Base-by-base conservation (phyloP, 2,797 vertebrate species). In the Argentina silus region DNA sequence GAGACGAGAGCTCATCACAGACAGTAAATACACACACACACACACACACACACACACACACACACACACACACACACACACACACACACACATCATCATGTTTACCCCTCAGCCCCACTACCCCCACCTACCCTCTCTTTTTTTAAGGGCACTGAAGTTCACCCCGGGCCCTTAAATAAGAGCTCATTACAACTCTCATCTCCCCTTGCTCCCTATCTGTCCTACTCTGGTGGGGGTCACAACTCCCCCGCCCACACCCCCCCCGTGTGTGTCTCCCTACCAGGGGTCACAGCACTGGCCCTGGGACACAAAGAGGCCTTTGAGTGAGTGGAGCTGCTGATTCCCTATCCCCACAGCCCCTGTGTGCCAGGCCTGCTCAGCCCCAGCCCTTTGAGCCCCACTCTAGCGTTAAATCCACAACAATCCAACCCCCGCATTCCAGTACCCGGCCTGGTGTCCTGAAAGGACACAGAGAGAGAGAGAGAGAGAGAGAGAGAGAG, bases 391-490 rank as follows among this genome's bases (percentile, higher is more conserved):
- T 82, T 82, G 78, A 78, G 73, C 73, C 67, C 64, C 72, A 55
- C 56, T 80, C 76, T 78, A 74, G 74, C 77, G 71, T 76, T 85
- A 83, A 80, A 81, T 86, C 72, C 75, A 80, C 74, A 84, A 85
- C 83, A 79, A 83, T 81, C 23, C 69, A 76, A 62, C 69, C 63
- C 69, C 63, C 14, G 70, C 79, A 81, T 83, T 85, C 81, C 78
- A 64, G 45, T 79, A 44, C 36, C 4, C 2, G 27, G 4, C 27
- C 4, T 12, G 69, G 72, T 69, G 75, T 27, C 7, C 4, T 19
- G 14, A 7, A 50, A 36, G 27, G 27, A 36, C 27, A 4, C 17
- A 19, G 56, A 59, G 59, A 62, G 15, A 11, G n/a, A 68, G 44
- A 45, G 6, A 42, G 11, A 47, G 53, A 47, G 7, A 45, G 51